phyloP scores from a whole-genome alignment of 1,140 invertebrate species.

The Hetaerina americana region DNA sequence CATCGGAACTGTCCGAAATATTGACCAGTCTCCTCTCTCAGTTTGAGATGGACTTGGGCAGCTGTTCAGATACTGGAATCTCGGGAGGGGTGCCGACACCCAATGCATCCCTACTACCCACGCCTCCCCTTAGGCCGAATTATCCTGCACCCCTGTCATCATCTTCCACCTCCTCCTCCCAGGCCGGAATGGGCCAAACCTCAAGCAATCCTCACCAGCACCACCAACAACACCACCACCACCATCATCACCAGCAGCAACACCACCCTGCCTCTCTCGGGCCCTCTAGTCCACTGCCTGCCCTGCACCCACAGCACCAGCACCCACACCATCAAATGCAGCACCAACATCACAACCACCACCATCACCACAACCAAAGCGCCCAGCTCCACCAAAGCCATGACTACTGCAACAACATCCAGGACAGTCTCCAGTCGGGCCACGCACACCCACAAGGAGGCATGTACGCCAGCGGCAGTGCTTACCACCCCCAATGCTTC shows the following conservation, averaged over 20 bases:
- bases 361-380: background rate
- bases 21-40: background rate
- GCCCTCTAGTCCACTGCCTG: background rate
- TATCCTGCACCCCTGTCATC: too few relatives aligned
- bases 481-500: background rate
- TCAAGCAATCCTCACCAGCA: background rate
- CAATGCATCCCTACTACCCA: background rate
- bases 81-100: background rate
- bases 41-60: background rate
- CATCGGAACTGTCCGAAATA: background rate
- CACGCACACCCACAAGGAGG: background rate
- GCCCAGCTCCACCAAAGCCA: background rate
- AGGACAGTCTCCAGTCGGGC: background rate
- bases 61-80: background rate
- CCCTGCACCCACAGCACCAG: background rate
- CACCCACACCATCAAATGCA: background rate
- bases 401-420: background rate
- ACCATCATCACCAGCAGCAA: too few relatives aligned
- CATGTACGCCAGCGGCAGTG: background rate
- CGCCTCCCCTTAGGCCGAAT: background rate
- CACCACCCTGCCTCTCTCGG: background rate
- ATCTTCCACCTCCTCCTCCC: too few relatives aligned
- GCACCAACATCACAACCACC: background rate
- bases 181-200: background rate
- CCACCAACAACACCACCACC: too few relatives aligned